phyloP scores from a whole-genome alignment of 2,113 vertebrate genomes.

The Sceloporus undulatus region DNA sequence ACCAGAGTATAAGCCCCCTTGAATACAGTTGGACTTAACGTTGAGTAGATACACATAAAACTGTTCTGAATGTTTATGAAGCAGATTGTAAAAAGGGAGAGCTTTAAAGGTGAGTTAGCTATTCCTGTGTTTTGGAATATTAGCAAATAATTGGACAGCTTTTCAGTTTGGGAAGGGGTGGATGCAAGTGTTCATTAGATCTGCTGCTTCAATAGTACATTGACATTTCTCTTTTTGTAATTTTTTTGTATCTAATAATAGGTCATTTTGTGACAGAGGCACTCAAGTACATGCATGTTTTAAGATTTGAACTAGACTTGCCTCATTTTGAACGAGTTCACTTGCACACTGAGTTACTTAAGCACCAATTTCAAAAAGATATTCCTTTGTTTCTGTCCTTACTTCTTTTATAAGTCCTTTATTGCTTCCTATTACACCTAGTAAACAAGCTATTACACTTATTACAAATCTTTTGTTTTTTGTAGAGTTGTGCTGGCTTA shows the following conservation, averaged over 20 bases:
- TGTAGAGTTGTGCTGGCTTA: neutral
- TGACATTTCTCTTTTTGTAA: neutral
- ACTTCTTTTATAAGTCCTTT: no score
- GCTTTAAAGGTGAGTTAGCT: neutral
- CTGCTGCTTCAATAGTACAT: neutral
- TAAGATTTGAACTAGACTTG: neutral
- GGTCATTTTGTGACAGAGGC: neutral
- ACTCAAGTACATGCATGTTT: neutral
- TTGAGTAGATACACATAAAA: neutral
- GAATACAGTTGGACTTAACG: neutral
- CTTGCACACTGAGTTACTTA: conserved; percentile 8
- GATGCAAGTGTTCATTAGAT: neutral
- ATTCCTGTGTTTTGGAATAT: neutral
- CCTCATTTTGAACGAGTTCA: conserved; percentile 5
- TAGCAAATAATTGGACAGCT: neutral
- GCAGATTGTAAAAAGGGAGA: neutral
- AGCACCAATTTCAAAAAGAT: neutral
- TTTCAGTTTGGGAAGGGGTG: neutral
- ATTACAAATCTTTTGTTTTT: neutral
- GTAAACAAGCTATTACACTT: neutral
- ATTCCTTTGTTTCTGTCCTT: neutral
- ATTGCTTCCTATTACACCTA: no score
- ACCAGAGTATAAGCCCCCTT: neutral
- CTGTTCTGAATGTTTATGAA: neutral
- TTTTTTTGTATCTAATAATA: neutral